Conservation (phyloP, 2,113 vertebrate species). For the Pycnonotus jocosus region DNA sequence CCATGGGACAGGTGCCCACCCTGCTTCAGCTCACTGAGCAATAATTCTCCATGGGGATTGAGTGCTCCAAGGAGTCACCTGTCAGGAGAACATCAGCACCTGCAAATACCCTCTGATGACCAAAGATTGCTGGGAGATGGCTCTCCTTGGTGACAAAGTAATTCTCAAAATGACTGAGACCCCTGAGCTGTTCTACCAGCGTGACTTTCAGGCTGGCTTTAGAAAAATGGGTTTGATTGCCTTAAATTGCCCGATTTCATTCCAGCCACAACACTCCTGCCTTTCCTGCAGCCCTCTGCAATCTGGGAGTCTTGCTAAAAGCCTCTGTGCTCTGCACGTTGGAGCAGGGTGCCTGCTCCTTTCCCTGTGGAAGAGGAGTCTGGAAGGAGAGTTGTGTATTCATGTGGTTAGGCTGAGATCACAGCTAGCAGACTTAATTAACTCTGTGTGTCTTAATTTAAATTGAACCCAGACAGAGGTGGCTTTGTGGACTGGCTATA, state of each 20-base stretch:
- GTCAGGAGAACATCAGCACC: background rate
- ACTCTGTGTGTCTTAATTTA: background rate
- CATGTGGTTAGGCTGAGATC: background rate
- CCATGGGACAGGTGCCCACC: background rate
- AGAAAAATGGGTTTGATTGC: background rate
- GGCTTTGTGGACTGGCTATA: background rate
- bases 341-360: background rate
- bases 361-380: background rate
- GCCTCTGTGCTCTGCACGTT: background rate
- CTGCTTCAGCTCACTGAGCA: background rate
- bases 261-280: background rate
- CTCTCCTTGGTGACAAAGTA: background rate
- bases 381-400: background rate
- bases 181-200: background rate
- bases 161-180: constrained; percentile 1
- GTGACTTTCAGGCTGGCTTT: background rate
- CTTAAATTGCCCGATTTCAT: background rate
- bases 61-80: background rate
- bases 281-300: background rate
- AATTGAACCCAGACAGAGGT: constrained; percentile 8
- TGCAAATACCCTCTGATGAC: background rate
- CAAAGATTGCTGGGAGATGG: background rate
- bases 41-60: background rate
- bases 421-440: background rate
- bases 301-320: background rate